phyloP scores from a whole-genome alignment of 2,888 invertebrate genomes.

The Acrobasis consociella region DNA sequence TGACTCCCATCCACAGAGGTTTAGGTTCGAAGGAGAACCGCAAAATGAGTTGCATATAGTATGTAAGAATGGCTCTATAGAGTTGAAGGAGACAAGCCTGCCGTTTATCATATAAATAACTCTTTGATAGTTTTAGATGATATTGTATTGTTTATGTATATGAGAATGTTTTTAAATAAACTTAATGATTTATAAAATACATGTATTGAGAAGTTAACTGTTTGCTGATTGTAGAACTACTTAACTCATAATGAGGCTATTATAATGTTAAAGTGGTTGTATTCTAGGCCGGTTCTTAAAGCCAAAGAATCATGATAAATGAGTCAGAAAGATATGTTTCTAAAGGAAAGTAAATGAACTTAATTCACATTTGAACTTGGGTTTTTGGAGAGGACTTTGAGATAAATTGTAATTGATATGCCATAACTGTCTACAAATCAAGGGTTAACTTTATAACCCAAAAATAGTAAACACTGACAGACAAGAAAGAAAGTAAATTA shows the following conservation, averaged over 20 bases:
- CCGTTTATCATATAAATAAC: conserved; percentile 61
- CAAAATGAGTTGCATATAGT: conserved; percentile 74
- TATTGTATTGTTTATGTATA: conserved; percentile 27
- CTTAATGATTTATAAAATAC: conserved; percentile 9
- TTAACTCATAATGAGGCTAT: conserved; percentile 7
- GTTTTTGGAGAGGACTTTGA: too few species aligned
- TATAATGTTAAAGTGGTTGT: not conserved
- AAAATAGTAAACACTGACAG: too few species aligned
- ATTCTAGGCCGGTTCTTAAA: not conserved
- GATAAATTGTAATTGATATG: too few species aligned
- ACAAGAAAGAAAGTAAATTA: too few species aligned
- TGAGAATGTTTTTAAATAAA: conserved; percentile 17
- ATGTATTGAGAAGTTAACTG: conserved; percentile 11
- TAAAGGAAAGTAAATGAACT: too few species aligned
- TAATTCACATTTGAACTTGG: too few species aligned
- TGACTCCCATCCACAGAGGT: conserved; percentile 72
- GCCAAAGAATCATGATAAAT: not conserved
- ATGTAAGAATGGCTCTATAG: conserved; percentile 79
- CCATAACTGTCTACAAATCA: too few species aligned
- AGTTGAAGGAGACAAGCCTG: conserved; percentile 67
- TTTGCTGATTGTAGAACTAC: conserved; percentile 22
- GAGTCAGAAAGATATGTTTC: too few species aligned
- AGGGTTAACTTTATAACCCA: too few species aligned
- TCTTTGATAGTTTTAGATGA: conserved; percentile 26
- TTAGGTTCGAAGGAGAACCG: conserved; percentile 71